phyloP scores from a whole-genome alignment of 2,888 invertebrate genomes.

The Ceraclea dissimilis region DNA sequence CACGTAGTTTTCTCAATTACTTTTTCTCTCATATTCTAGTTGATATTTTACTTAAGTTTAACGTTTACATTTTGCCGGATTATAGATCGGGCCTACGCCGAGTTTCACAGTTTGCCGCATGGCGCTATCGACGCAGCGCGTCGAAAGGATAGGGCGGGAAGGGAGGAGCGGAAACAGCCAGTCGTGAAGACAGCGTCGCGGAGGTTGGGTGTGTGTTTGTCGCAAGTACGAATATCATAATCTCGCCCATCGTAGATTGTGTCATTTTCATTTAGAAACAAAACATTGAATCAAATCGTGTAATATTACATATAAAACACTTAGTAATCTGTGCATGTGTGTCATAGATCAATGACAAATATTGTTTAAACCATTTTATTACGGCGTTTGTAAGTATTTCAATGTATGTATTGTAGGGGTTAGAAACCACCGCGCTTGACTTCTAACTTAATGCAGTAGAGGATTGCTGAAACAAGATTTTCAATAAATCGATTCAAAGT shows the following conservation, averaged over 20 bases:
- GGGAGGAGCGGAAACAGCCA: constrained; percentile 19
- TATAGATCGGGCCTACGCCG: constrained; percentile 11
- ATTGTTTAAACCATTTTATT: background rate
- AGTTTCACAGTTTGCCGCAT: constrained; percentile 16
- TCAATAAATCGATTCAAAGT: no score
- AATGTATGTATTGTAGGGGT: no score
- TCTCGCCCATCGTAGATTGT: constrained; percentile 19
- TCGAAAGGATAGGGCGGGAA: constrained; percentile 9
- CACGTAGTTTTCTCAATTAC: background rate
- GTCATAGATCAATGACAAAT: constrained; percentile 5
- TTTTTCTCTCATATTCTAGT: background rate
- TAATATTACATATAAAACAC: constrained; percentile 1
- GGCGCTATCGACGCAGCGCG: constrained; percentile 15
- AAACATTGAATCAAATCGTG: constrained; percentile 4
- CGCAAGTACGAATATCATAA: constrained; percentile 3
- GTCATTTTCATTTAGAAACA: constrained; percentile 8
- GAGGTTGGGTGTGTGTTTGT: constrained; percentile 11
- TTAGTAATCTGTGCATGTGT: constrained; percentile 8
- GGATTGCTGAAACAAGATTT: no score
- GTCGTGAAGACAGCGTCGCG: constrained; percentile 17
- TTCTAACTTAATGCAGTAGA: no score
- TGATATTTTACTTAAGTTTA: constrained; percentile 1
- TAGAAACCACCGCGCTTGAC: no score
- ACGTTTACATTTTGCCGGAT: constrained; percentile 1
- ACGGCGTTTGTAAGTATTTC: no score